phyloP scores from a whole-genome alignment of 2,888 invertebrate species.

The Monopis laevigella region DNA sequence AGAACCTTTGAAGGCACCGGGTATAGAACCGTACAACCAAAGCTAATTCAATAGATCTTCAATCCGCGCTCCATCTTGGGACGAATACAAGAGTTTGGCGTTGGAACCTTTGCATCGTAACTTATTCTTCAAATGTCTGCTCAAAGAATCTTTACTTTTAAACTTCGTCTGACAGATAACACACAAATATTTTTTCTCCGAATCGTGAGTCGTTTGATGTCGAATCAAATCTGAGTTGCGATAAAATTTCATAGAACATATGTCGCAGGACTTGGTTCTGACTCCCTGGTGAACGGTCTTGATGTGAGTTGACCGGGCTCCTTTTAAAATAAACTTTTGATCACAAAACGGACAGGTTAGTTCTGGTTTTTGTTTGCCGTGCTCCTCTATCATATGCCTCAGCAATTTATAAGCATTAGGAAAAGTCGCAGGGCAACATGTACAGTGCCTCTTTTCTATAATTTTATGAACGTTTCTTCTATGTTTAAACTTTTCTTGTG shows the following conservation, averaged over 20 bases:
- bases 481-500: slow-evolving; percentile 13
- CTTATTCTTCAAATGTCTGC: slow-evolving; percentile 28
- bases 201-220: slow-evolving; percentile 14
- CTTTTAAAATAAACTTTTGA: slow-evolving; percentile 12
- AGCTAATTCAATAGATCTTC: too few species aligned
- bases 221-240: slow-evolving; percentile 14
- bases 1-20: too few species aligned
- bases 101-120: not conserved
- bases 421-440: slow-evolving; percentile 15
- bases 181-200: slow-evolving; percentile 27
- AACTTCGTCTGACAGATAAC: slow-evolving; percentile 29
- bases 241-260: slow-evolving; percentile 17
- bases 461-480: slow-evolving; percentile 15
- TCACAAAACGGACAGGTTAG: slow-evolving; percentile 15
- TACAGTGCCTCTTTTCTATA: slow-evolving; percentile 13
- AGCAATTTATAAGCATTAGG: slow-evolving; percentile 13
- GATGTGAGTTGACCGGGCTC: slow-evolving; percentile 14
- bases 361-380: slow-evolving; percentile 14
- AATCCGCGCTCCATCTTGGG: not conserved
- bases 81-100: not conserved
- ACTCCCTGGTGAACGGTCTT: slow-evolving; percentile 13
- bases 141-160: slow-evolving; percentile 32
- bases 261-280: slow-evolving; percentile 13
- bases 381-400: slow-evolving; percentile 14
- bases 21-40: too few species aligned